phyloP scores from a whole-genome alignment of 2,888 invertebrate species.

The Tetramorium bicarinatum region DNA sequence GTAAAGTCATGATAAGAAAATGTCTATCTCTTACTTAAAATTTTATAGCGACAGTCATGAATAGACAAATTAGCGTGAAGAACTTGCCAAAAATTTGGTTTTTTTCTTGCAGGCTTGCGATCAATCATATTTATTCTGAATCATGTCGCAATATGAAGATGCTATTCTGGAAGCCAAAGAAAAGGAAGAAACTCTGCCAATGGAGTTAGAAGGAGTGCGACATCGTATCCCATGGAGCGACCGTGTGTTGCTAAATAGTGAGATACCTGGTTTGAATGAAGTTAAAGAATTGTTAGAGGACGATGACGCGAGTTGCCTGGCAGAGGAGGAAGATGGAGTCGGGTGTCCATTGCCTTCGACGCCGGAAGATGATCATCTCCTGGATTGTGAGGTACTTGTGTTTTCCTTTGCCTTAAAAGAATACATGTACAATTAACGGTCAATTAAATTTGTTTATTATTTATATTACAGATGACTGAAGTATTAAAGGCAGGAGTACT shows the following conservation, averaged over 20 bases:
- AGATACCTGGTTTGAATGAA: constrained; percentile 83
- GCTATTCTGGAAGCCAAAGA: constrained; percentile 78
- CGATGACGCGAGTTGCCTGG: constrained; percentile 85
- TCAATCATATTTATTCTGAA: constrained; percentile 37
- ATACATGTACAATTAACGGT: not conserved
- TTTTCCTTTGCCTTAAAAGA: not conserved
- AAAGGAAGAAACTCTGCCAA: constrained; percentile 58
- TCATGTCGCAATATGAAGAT: constrained; percentile 80
- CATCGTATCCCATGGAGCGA: constrained; percentile 85
- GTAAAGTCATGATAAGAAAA: too few relatives aligned
- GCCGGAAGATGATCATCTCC: constrained; percentile 93
- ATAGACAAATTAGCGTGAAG: not conserved
- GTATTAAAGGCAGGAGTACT: constrained; percentile 94
- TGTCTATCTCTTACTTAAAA: not conserved
- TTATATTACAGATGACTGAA: constrained; percentile 90
- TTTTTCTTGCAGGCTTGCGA: constrained; percentile 29
- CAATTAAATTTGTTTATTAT: constrained; percentile 7
- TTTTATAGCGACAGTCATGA: not conserved
- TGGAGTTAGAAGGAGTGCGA: constrained; percentile 75
- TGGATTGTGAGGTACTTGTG: constrained; percentile 91
- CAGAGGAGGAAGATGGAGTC: constrained; percentile 92
- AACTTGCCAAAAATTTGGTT: not conserved
- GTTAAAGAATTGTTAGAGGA: constrained; percentile 85
- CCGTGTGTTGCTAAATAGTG: constrained; percentile 81
- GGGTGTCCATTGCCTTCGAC: constrained; percentile 95